Conservation (phyloP, 92 coral and sea anemone genomes). For the Metridium senile region DNA sequence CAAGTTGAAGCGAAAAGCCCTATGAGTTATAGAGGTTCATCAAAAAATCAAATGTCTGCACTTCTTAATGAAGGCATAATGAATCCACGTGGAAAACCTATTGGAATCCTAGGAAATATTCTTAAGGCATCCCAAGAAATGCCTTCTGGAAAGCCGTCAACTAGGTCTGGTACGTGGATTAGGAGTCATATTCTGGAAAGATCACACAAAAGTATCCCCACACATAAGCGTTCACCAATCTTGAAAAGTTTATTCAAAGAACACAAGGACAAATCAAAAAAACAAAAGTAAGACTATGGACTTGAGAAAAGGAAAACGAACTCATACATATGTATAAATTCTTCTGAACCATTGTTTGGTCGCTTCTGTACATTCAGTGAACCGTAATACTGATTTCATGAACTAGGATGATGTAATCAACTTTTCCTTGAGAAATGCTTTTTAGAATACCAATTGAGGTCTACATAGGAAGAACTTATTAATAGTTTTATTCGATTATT, state of each 20-base stretch:
- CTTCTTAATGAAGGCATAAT: slow-evolving; percentile 18
- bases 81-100: slow-evolving; percentile 26
- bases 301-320: background rate
- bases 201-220: background rate
- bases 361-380: slow-evolving; percentile 20
- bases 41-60: slow-evolving; percentile 13
- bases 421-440: background rate
- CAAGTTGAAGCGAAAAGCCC: background rate
- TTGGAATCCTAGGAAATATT: slow-evolving; percentile 37
- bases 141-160: slow-evolving; percentile 24
- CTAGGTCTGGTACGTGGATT: slow-evolving; percentile 20
- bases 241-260: background rate
- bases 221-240: background rate
- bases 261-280: slow-evolving; percentile 5
- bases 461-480: no score
- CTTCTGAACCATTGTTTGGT: background rate
- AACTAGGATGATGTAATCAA: background rate
- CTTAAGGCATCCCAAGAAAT: slow-evolving; percentile 41
- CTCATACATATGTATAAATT: background rate
- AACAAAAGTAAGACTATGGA: background rate
- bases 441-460: background rate
- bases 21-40: background rate
- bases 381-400: background rate
- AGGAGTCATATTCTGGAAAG: slow-evolving; percentile 33
- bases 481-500: no score